These are phyloP conservation scores for Teleiodes luculella DNA, from an alignment of 2,888 invertebrate genomes.

Conservation along the genomic window DNA sequence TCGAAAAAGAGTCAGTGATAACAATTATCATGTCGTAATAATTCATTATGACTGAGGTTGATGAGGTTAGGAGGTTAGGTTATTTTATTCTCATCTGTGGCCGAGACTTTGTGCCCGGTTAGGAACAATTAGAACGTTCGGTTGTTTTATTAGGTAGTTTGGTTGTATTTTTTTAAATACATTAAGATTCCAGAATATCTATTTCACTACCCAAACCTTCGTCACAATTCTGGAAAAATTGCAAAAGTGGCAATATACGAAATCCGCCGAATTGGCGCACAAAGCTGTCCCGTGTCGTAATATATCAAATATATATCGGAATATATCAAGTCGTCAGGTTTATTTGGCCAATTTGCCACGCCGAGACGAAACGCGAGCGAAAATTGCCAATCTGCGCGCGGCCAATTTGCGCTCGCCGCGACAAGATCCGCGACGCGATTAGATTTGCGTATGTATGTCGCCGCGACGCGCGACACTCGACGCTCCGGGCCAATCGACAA, in stretches of 20 bases:
- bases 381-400: slow-evolving; percentile 16
- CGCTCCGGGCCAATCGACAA: slow-evolving; percentile 11
- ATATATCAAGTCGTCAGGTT: slow-evolving; percentile 13
- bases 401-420: slow-evolving; percentile 10
- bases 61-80: too few species aligned
- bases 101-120: too few species aligned
- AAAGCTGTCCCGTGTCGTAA: slow-evolving; percentile 8
- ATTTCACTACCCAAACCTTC: neutral
- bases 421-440: neutral
- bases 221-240: neutral
- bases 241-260: slow-evolving; percentile 12
- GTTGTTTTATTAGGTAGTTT: too few species aligned
- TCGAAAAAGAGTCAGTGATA: too few species aligned
- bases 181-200: too few species aligned
- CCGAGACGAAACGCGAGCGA: neutral
- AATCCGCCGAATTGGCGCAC: slow-evolving; percentile 5
- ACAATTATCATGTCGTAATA: too few species aligned
- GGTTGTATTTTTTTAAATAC: too few species aligned
- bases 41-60: too few species aligned
- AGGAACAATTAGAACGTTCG: too few species aligned
- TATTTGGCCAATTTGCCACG: slow-evolving; percentile 19
- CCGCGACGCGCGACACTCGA: neutral
- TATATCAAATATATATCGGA: slow-evolving; percentile 7
- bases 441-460: neutral
- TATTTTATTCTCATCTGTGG: too few species aligned